Percentiles rank a stretch among this genome's conserved stretches.
phyloP scores from a whole-genome alignment of 2,888 invertebrate species.

The Petrolisthes manimaculis region DNA sequence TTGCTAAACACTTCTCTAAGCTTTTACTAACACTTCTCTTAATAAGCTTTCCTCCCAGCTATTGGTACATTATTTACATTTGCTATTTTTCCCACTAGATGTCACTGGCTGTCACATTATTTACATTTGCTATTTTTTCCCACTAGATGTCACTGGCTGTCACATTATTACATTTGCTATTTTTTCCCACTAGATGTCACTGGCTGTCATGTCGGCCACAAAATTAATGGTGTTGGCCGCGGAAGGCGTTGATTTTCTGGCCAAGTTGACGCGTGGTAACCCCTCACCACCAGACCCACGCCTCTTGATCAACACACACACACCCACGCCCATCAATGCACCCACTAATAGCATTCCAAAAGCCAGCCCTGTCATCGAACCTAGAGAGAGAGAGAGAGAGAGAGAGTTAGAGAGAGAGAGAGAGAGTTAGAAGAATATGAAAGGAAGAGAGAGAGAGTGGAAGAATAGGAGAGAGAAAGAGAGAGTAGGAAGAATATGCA shows the following conservation, averaged over 20 bases:
- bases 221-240: constrained; percentile 29
- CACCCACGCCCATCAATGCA: constrained; percentile 6
- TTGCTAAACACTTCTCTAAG: too few species aligned
- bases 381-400: constrained; percentile 25
- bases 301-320: not conserved
- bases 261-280: constrained; percentile 40
- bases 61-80: too few species aligned
- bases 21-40: too few species aligned
- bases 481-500: not conserved
- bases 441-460: too few species aligned
- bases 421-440: too few species aligned
- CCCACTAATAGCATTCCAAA: constrained; percentile 42
- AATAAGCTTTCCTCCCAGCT: too few species aligned
- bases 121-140: too few species aligned
- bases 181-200: constrained; percentile 40
- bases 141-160: constrained; percentile 36
- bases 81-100: too few species aligned
- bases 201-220: constrained; percentile 25
- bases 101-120: constrained; percentile 36
- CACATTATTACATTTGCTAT: too few species aligned
- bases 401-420: too few species aligned
- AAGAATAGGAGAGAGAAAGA: too few species aligned
- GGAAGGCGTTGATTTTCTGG: not conserved
- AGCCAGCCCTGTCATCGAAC: constrained; percentile 49
- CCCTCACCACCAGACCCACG: not conserved